phyloP scores from a whole-genome alignment of 2,113 vertebrate species.

The Laticauda colubrina region DNA sequence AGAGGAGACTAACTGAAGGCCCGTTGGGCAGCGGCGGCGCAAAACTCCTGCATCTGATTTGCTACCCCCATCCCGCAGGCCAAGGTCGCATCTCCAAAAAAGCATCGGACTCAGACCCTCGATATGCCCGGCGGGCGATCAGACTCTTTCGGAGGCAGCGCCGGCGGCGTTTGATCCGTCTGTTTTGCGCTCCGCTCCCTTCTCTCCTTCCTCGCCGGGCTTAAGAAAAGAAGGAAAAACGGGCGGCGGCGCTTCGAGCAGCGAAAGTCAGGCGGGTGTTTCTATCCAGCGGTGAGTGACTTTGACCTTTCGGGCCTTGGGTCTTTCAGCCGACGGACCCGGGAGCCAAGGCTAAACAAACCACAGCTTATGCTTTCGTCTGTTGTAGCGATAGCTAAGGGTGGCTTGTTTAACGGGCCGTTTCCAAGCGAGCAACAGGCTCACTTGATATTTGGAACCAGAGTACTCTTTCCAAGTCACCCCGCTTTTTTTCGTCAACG shows the following conservation, averaged over 20 bases:
- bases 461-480: background rate
- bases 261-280: rapidly evolving
- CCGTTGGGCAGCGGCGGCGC: background rate
- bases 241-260: background rate
- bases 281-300: background rate
- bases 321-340: background rate
- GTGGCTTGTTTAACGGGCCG: background rate
- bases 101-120: background rate
- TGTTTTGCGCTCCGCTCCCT: background rate
- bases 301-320: background rate
- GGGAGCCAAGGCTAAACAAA: background rate
- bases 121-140: background rate
- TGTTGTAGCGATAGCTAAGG: background rate
- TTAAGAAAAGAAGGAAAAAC: background rate
- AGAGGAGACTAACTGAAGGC: background rate
- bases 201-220: background rate
- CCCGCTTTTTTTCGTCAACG: background rate
- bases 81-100: background rate
- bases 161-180: slow-evolving; percentile 23
- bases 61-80: background rate
- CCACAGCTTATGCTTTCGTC: background rate
- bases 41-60: background rate
- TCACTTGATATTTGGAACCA: background rate
- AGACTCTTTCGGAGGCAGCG: background rate
- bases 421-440: background rate